These are phyloP conservation scores for Alitta virens DNA, from an alignment of 2,888 invertebrate species.

Conservation along the genomic window DNA sequence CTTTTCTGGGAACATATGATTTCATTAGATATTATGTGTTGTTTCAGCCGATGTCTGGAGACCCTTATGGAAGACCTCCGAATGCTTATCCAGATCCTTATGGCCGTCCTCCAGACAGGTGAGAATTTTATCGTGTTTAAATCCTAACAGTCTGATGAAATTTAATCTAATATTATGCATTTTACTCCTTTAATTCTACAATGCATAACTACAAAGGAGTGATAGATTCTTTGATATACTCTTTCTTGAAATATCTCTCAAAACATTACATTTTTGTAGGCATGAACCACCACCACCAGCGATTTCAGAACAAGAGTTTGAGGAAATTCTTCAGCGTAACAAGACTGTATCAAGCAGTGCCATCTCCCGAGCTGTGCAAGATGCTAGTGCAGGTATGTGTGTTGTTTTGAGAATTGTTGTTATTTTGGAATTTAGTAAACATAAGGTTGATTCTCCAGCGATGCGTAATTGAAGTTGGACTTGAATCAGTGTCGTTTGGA, in stretches of 20 bases:
- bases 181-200: neutral
- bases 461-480: too few species aligned
- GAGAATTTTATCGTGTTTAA: slow-evolving; percentile 17
- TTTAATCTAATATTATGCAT: neutral
- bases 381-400: slow-evolving; percentile 90
- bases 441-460: too few species aligned
- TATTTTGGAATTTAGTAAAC: too few species aligned
- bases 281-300: slow-evolving; percentile 44
- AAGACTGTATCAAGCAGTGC: slow-evolving; percentile 96
- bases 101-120: slow-evolving; percentile 30
- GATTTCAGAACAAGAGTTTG: slow-evolving; percentile 85
- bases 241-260: neutral
- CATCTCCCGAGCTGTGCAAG: slow-evolving; percentile 93
- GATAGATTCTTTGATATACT: too few species aligned
- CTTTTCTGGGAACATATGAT: too few species aligned
- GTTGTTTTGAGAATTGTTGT: neutral
- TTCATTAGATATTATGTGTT: too few species aligned
- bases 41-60: slow-evolving; percentile 45
- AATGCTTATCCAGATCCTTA: slow-evolving; percentile 42
- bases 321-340: slow-evolving; percentile 96
- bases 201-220: too few species aligned
- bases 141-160: neutral
- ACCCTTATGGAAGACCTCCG: slow-evolving; percentile 53
- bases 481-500: too few species aligned
- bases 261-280: neutral